phyloP scores from a whole-genome alignment of 2,113 vertebrate genomes.

The Trochalopteron elliotii region DNA sequence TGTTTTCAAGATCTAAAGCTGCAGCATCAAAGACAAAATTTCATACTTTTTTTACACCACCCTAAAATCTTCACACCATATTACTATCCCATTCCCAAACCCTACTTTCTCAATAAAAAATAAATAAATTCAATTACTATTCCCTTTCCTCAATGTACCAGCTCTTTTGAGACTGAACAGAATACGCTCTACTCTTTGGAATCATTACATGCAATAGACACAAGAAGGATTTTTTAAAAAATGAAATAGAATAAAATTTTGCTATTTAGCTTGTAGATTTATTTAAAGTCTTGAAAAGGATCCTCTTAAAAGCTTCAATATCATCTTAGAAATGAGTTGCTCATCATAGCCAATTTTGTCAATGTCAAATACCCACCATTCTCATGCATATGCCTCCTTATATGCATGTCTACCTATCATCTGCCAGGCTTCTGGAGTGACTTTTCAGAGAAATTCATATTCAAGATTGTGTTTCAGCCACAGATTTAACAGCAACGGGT shows the following conservation, averaged over 20 bases:
- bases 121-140: conserved; percentile 27
- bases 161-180: conserved; percentile 6
- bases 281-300: conserved; percentile 27
- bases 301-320: conserved; percentile 8
- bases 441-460: not conserved
- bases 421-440: not conserved
- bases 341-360: not conserved
- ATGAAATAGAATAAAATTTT: not conserved
- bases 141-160: conserved; percentile 34
- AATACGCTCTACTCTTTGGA: not conserved
- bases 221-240: not conserved
- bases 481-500: not conserved
- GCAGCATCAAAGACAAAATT: conserved; percentile 50
- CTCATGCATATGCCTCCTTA: not conserved
- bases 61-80: conserved; percentile 21
- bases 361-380: not conserved
- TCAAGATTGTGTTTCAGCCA: not conserved
- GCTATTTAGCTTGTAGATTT: not conserved
- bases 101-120: conserved; percentile 38
- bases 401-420: not conserved
- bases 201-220: conserved; percentile 4
- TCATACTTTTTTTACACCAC: conserved; percentile 14
- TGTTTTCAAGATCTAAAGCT: conserved; percentile 53
- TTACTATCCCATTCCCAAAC: conserved; percentile 22
- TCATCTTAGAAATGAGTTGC: not conserved